Evolutionary conservation across 2,113 vertebrate genomes (phyloP), one percentile per base, ranked within the genome.

Genomic region (Melospiza georgiana): DNA sequence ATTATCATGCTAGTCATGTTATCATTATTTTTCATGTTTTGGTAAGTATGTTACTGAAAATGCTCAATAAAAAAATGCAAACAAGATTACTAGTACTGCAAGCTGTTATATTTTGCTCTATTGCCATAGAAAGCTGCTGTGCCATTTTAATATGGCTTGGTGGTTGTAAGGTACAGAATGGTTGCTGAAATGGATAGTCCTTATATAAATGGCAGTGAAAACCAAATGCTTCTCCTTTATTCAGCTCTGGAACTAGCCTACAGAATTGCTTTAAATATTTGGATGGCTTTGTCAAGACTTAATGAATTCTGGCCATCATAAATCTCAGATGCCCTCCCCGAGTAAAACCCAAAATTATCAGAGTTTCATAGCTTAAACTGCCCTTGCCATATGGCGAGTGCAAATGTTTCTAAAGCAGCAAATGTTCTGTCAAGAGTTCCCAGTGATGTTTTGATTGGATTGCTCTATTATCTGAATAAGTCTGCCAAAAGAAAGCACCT

Each of bases 341-440:
- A 92, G 58, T 55, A 68, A 97, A 96, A 77, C 41, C 85, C 51
- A 28, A 89, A 96, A 97, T 95, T 87, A 96, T 96, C 93, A 84
- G 51, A 87, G 33, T 96, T 97, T 97, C 84, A 78, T 76, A 96
- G 81, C 79, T 81, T 93, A 90, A 95, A 89, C 94, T 96, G 90
- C 96, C 96, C 97, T 96, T 90, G 94, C 96, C 96, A 98, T 98
- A 97, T 98, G 98, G 89, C 58, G 94, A 97, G 93, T 92, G 94
- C 95, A 95, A 98, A 98, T 95, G 96, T 96, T 98, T 97, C 94
- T 93, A 96, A 97, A 97, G 96, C 84, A 96, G 96, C 97, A 97
- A 97, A 96, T 96, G 97, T 97, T 97, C 95, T 95, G 96, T 96
- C 97, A 96, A 81, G 85, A 91, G 85, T 95, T 96, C 84, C 95